Base-by-base conservation (phyloP, 2,888 invertebrate genomes). In the Platycheirus rosarum region DNA sequence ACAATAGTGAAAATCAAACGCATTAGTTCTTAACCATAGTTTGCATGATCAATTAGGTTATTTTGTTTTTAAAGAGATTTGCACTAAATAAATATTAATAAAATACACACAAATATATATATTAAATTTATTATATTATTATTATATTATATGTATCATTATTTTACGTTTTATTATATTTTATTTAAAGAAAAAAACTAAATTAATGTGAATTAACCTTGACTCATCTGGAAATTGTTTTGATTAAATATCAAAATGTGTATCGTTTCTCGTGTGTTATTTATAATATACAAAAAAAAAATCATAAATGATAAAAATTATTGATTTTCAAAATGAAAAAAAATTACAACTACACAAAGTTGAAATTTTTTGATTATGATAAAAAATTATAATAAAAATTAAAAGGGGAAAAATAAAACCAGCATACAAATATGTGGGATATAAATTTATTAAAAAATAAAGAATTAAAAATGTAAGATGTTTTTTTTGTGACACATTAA, bases 391-490 rank as follows among this genome's bases (percentile, higher is more conserved):
- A n/a, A n/a, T n/a, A 63, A 62, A 57, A 62, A 35, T n/a, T n/a
- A n/a, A n/a, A n/a, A n/a, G 18, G 73, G 65, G 62, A 44, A 20
- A 71, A 57, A 51, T 46, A 60, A 71, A 60, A 51, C 40, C 55
- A 60, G 8, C 60, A 71, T 66, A 57, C 65, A 76, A 76, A 60
- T 66, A 69, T 76, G 80, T 69, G 80, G 62, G 57, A 80, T 79
- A 79, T 80, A 80, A 80, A 80, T 80, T 80, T 80, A 80, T 80
- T 80, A 80, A 75, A 80, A 40, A 37, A 60, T 48, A 70, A 70
- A 49, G 37, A 70, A 40, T 44, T 18, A 49, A 76, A 65, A 76
- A 74, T 78, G 57, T 49, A 74, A 40, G 20, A 51, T 37, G 32
- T 35, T 32, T 32, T 6, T 23, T 23, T 23, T 23, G 23, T 23